These are phyloP conservation scores for Polydrusus tereticollis DNA, from an alignment of 2,888 invertebrate genomes.

Conservation along the genomic window DNA sequence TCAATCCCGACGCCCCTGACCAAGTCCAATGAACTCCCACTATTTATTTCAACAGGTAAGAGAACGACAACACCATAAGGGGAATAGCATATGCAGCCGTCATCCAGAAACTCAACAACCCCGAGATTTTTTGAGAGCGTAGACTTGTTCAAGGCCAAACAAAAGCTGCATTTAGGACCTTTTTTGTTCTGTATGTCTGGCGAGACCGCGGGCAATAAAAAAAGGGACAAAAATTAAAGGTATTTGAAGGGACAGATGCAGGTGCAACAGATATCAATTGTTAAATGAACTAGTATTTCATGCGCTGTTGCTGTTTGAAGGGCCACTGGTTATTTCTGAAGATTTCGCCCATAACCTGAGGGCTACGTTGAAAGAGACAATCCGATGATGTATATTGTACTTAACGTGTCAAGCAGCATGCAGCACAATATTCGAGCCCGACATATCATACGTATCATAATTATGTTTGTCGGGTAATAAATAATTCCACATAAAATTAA, in stretches of 20 bases:
- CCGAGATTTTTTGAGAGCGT: slow-evolving; percentile 39
- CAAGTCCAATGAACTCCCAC: slow-evolving; percentile 28
- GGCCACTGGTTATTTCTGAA: too few species aligned
- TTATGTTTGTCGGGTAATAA: too few species aligned
- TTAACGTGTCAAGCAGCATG: too few species aligned
- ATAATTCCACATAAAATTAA: too few species aligned
- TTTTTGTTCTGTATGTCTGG: slow-evolving; percentile 18
- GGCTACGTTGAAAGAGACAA: too few species aligned
- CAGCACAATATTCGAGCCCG: too few species aligned
- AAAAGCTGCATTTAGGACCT: slow-evolving; percentile 21
- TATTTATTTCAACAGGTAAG: slow-evolving; percentile 32
- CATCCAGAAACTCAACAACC: slow-evolving; percentile 40
- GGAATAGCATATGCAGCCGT: slow-evolving; percentile 15
- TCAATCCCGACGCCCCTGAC: slow-evolving; percentile 17
- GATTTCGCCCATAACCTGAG: too few species aligned
- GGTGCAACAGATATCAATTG: neutral
- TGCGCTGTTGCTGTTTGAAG: too few species aligned
- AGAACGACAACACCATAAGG: slow-evolving; percentile 16
- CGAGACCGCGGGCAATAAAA: neutral
- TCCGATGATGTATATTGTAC: too few species aligned
- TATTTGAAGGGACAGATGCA: neutral
- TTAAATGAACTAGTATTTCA: too few species aligned
- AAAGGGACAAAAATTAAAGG: slow-evolving; percentile 2
- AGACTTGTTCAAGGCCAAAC: slow-evolving; percentile 42
- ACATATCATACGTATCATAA: too few species aligned